These are phyloP conservation scores for Oscheius sp. DNA, from an alignment of 2,888 invertebrate species.

Conservation along the genomic window DNA sequence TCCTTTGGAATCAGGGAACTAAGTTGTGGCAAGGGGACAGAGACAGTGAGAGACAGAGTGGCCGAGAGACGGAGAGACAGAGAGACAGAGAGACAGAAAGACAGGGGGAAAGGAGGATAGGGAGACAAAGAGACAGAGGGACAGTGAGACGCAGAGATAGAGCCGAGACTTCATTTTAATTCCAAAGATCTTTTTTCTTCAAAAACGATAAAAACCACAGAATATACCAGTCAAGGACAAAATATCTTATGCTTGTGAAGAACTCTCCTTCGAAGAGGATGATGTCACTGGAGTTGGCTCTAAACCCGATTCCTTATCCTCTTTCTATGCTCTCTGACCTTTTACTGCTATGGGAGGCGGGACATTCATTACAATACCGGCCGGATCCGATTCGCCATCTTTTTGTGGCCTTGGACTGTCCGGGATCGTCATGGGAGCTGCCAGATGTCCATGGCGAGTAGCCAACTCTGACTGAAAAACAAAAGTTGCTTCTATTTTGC, in stretches of 20 bases:
- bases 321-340: neutral
- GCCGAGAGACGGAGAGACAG: neutral
- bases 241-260: too few relatives aligned
- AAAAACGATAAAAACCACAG: too few relatives aligned
- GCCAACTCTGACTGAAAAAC: slow-evolving; percentile 62
- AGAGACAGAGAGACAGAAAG: neutral
- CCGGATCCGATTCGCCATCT: slow-evolving; percentile 5
- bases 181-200: too few relatives aligned
- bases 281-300: neutral
- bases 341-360: neutral
- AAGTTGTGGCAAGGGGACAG: neutral
- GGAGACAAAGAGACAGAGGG: neutral
- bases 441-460: slow-evolving; percentile 65
- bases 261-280: neutral
- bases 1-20: too few relatives aligned
- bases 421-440: slow-evolving; percentile 62
- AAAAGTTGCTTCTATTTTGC: neutral
- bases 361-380: neutral
- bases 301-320: neutral
- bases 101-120: too few relatives aligned
- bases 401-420: slow-evolving; percentile 70
- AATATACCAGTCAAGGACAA: too few relatives aligned
- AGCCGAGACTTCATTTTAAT: too few relatives aligned
- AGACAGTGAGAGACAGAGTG: neutral
- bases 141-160: neutral